Conservation (phyloP, 2,797 vertebrate species). For the Gymnothorax javanicus region DNA sequence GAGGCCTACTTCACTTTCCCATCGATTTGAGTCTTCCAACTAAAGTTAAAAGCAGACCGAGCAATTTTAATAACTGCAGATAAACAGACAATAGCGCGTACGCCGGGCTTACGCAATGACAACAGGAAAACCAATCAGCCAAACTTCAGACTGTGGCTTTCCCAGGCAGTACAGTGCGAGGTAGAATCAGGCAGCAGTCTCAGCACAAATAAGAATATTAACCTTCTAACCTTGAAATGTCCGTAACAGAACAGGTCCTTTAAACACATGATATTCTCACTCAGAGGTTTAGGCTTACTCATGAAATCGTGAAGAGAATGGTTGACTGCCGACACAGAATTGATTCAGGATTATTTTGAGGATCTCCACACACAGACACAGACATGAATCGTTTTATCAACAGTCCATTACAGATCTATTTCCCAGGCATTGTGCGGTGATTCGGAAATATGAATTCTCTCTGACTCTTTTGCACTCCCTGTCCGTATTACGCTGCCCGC, state of each 20-base stretch:
- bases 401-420: not conserved
- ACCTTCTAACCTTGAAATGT: not conserved
- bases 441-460: not conserved
- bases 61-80: not conserved
- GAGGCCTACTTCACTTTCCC: not conserved
- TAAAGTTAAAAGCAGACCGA: not conserved
- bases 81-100: not conserved
- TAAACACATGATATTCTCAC: not conserved
- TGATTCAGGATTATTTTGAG: not conserved
- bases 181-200: not conserved
- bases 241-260: not conserved
- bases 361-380: not conserved
- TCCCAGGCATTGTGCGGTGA: not conserved
- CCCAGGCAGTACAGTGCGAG: not conserved
- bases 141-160: not conserved
- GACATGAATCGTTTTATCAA: not conserved
- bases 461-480: not conserved
- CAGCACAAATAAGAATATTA: not conserved
- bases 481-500: not conserved
- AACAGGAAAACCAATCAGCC: not conserved
- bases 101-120: not conserved
- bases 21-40: not conserved
- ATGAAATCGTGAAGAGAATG: not conserved
- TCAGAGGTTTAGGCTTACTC: not conserved
- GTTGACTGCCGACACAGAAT: not conserved